phyloP scores from a whole-genome alignment of 2,797 vertebrate genomes.

The Myotis vivesi region DNA sequence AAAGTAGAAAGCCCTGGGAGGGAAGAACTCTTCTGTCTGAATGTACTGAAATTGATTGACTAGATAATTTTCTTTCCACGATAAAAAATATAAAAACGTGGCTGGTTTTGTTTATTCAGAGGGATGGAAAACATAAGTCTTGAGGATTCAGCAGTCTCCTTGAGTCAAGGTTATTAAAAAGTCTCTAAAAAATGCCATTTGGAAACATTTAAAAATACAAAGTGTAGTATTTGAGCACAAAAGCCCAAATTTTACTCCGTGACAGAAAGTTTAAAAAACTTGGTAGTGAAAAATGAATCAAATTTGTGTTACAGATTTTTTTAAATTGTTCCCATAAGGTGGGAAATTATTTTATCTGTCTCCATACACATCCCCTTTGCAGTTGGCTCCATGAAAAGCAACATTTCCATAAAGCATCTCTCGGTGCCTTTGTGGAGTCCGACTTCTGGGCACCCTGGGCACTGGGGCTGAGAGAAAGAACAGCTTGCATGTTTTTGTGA shows the following conservation, averaged over 20 bases:
- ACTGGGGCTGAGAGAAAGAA: not conserved
- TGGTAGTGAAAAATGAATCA: not conserved
- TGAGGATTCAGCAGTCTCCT: conserved; percentile 10
- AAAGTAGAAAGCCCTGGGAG: conserved; percentile 62
- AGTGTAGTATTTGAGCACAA: conserved; percentile 29
- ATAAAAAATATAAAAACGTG: conserved; percentile 37
- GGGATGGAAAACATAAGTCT: not conserved
- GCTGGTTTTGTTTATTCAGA: conserved; percentile 35
- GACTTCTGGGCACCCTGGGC: not conserved
- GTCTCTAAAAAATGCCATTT: not conserved
- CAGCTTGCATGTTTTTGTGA: not conserved
- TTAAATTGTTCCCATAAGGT: not conserved
- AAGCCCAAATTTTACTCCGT: not conserved
- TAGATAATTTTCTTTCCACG: conserved; percentile 62
- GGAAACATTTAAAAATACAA: conserved; percentile 41
- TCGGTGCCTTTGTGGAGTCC: not conserved
- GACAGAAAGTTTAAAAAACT: conserved; percentile 10
- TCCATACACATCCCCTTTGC: not conserved
- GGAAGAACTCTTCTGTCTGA: conserved; percentile 48
- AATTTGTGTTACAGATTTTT: conserved; percentile 29
- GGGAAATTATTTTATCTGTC: not conserved
- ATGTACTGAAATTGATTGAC: conserved; percentile 53
- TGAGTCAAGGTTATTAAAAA: conserved; percentile 18
- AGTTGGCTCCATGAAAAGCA: not conserved
- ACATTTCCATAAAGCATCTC: not conserved